These are phyloP conservation scores for Acinonyx jubatus DNA, from an alignment of 2,113 vertebrate species.

Conservation along the genomic window DNA sequence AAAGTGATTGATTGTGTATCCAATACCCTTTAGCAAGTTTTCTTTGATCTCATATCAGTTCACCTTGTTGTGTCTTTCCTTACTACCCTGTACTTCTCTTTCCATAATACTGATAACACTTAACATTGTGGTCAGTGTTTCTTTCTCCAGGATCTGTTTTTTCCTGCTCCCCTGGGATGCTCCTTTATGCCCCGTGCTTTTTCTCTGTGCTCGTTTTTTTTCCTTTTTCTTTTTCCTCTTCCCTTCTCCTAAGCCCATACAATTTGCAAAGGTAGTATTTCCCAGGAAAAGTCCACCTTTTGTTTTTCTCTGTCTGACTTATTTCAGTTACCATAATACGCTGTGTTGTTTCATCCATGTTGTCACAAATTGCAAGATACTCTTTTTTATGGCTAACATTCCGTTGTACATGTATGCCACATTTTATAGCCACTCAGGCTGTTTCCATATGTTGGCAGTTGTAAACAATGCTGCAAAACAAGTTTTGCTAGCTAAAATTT, in stretches of 20 bases:
- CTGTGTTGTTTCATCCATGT: neutral
- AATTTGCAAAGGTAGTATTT: neutral
- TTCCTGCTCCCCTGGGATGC: rapidly evolving
- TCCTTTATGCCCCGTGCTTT: rapidly evolving
- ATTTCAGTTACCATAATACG: neutral
- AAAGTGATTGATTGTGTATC: rapidly evolving
- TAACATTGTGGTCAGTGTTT: neutral
- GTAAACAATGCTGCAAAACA: neutral
- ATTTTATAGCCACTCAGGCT: neutral
- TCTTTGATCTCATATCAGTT: neutral
- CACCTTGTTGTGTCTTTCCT: too few relatives aligned
- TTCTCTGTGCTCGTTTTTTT: rapidly evolving
- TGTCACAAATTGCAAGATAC: neutral
- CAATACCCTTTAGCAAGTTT: neutral
- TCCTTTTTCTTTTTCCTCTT: neutral
- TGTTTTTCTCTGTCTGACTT: neutral
- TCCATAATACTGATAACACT: too few relatives aligned
- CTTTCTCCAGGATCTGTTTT: neutral
- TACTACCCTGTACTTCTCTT: rapidly evolving
- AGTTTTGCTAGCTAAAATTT: neutral
- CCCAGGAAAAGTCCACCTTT: neutral
- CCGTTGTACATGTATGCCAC: neutral
- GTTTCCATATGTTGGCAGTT: neutral
- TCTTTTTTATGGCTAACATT: neutral
- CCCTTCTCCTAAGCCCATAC: neutral